Percentiles rank a stretch among this genome's conserved stretches.
phyloP scores from a whole-genome alignment of 2,888 invertebrate species.

The Metalampra italica region DNA sequence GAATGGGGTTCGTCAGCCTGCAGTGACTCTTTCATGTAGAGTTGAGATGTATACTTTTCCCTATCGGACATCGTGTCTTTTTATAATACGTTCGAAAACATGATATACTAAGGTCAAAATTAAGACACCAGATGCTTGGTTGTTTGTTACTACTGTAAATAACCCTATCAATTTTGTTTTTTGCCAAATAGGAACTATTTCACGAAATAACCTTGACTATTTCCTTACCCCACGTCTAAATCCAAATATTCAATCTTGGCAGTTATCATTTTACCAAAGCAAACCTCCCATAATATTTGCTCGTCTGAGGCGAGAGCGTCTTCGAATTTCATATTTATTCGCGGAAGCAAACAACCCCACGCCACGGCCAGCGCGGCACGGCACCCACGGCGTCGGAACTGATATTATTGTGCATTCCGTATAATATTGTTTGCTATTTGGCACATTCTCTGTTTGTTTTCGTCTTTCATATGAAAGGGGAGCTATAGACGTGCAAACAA shows the following conservation, averaged over 20 bases:
- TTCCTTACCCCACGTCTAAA: conserved; percentile 58
- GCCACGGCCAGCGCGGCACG: conserved; percentile 20
- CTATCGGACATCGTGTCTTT: too few relatives aligned
- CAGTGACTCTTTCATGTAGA: neutral
- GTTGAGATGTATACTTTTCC: neutral
- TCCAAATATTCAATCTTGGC: conserved; percentile 72
- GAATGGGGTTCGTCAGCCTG: conserved; percentile 33
- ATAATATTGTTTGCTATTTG: conserved; percentile 79
- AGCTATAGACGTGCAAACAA: conserved; percentile 71
- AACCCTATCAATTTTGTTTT: neutral
- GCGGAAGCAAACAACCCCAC: conserved; percentile 62
- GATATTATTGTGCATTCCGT: conserved; percentile 79
- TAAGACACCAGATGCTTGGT: neutral
- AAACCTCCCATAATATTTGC: conserved; percentile 74
- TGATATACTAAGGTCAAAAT: neutral
- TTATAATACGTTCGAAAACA: neutral
- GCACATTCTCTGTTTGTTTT: conserved; percentile 78
- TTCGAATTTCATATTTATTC: conserved; percentile 79
- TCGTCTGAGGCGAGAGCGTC: conserved; percentile 63
- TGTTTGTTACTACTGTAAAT: too few relatives aligned
- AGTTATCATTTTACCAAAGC: conserved; percentile 79
- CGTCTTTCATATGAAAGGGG: conserved; percentile 77
- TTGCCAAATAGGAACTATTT: neutral
- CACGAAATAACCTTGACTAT: conserved; percentile 35
- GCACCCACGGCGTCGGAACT: conserved; percentile 69